These are phyloP conservation scores for Mobula hypostoma DNA, from an alignment of 2,113 vertebrate genomes.

Conservation along the genomic window DNA sequence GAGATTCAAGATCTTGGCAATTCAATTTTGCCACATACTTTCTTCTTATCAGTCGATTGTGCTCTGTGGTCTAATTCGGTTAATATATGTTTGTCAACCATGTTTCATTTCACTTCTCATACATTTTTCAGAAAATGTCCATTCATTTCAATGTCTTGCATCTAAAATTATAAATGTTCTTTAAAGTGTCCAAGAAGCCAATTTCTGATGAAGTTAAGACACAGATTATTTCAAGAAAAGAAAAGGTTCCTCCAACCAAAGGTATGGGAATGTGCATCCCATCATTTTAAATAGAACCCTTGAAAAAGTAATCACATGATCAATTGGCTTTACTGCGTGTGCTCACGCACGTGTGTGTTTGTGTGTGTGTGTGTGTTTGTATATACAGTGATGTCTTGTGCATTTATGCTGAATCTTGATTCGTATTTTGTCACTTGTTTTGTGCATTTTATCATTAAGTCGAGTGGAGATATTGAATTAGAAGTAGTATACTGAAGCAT, in stretches of 20 bases:
- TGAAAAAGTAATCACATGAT: background rate
- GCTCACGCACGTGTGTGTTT: too few species aligned
- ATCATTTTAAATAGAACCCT: background rate
- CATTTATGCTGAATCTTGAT: background rate
- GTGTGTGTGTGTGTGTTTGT: background rate
- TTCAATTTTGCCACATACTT: background rate
- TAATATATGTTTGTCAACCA: background rate
- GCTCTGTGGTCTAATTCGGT: background rate
- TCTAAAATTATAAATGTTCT: constrained; percentile 45
- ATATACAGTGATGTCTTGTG: background rate
- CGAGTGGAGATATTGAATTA: background rate
- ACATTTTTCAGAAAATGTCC: background rate
- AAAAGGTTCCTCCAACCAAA: background rate
- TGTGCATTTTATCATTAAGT: background rate
- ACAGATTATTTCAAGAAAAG: background rate
- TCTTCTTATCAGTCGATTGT: background rate
- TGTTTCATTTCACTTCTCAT: background rate
- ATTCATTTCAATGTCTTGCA: background rate
- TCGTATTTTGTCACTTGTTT: background rate
- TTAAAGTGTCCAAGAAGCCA: constrained; percentile 47
- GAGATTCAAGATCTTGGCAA: background rate
- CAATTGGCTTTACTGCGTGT: background rate
- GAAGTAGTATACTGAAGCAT: background rate
- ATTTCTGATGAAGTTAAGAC: background rate
- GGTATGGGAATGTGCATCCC: constrained; percentile 6